Evolutionary conservation across 2,888 invertebrate species (phyloP), one percentile per base, ranked within the genome.

Genomic region (Resseliella maxima): DNA sequence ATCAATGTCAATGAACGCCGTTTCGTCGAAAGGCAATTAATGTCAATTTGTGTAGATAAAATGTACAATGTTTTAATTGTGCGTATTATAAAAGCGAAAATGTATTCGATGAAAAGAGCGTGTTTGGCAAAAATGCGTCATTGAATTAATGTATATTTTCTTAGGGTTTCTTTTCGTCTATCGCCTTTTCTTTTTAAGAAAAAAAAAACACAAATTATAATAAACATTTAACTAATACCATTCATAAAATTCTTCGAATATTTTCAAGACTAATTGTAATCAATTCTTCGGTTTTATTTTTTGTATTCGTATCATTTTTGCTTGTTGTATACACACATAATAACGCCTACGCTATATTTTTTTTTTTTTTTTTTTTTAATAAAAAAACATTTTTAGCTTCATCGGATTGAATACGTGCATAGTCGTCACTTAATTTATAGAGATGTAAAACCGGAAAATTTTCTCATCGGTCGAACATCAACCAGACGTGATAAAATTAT

Each of bases 371-470:
- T n/a, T n/a, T n/a, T n/a, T n/a, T 50, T 18, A 83, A 27, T n/a
- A 46, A 50, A 8, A 46, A 54, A 85, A 45, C 86, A 5, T 81
- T 86, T 81, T 86, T 93, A 98, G 98, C 94, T 99, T 92, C 96
- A 97, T 93, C 96, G 99, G 93, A 98, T 99, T 94, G 99, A 99
- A 93, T 99, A 98, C 93, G 99, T 99, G 90, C 99, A 99, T 93
- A 97, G 97, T 91, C 97, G 98, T 92, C 97, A 98, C 93, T 94
- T 99, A 92, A 99, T 99, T 92, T 99, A 99, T 93, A 95, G 99
- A 90, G 99, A 99, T 93, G 97, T 99, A 88, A 99, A 99, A 92
- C 99, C 99, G 89, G 99, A 99, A 93, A 99, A 99, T 93, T 99
- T 99, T 94, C 95, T 99, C 92, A 98, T 99, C 92, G 99, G 99